Evolutionary conservation across 2,113 vertebrate species (phyloP).

Genomic region (Oriolus oriolus): DNA sequence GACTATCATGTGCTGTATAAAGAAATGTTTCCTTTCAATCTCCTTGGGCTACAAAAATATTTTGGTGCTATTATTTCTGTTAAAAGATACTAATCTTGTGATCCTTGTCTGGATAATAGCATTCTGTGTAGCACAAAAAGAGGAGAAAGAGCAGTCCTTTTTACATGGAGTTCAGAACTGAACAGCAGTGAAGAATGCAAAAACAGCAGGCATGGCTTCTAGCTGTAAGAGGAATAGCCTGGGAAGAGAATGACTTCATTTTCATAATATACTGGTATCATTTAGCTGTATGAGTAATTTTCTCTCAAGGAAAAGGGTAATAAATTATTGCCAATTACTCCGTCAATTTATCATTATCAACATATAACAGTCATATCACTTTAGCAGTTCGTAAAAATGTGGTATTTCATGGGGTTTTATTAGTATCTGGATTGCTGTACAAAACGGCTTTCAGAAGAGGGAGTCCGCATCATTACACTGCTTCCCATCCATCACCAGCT

Average conservation of each 20-base stretch:
- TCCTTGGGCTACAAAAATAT: neutral
- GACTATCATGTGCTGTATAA: neutral
- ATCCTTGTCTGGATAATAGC: neutral
- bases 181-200: neutral
- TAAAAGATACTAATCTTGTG: neutral
- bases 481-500: constrained; percentile 30
- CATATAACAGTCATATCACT: constrained; percentile 4
- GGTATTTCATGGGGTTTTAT: constrained; percentile 36
- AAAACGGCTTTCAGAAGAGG: neutral
- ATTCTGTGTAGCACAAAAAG: neutral
- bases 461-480: neutral
- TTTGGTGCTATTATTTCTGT: neutral
- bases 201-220: neutral
- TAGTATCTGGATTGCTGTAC: neutral
- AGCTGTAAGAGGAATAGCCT: neutral
- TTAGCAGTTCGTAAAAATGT: neutral
- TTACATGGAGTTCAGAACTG: neutral
- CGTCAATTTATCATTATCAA: constrained; percentile 24
- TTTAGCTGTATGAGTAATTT: neutral
- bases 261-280: neutral
- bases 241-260: neutral
- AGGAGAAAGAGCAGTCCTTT: neutral
- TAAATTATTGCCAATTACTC: constrained; percentile 24
- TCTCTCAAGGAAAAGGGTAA: neutral
- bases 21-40: neutral